Conservation (phyloP, 1,140 invertebrate genomes). For the Riptortus pedestris region DNA sequence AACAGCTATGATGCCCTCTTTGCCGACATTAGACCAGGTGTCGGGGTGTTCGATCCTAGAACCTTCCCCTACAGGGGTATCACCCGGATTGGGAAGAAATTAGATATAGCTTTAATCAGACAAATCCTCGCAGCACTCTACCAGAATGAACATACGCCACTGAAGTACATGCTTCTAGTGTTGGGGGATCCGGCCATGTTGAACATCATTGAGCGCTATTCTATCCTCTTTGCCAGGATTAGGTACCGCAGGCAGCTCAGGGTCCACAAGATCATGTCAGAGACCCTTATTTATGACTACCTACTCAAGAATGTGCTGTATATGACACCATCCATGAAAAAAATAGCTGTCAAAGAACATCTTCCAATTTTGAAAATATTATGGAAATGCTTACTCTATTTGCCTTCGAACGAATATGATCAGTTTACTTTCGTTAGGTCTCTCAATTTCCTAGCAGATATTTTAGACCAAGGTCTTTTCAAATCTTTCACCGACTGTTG, state of each 20-base stretch:
- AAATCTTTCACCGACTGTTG: too few relatives aligned
- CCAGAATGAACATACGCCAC: not conserved
- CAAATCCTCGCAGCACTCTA: not conserved
- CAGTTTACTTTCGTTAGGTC: not conserved
- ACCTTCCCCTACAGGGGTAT: not conserved
- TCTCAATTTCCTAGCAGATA: not conserved
- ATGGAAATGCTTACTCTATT: not conserved
- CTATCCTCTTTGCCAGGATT: not conserved
- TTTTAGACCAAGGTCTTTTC: too few relatives aligned
- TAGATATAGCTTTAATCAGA: not conserved
- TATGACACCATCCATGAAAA: too few relatives aligned
- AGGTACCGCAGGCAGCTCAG: not conserved
- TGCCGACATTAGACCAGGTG: too few relatives aligned
- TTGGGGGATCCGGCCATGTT: not conserved
- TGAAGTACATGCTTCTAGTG: not conserved
- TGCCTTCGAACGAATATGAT: not conserved
- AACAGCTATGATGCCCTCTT: too few relatives aligned
- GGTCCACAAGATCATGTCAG: not conserved
- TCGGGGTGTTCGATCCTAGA: not conserved
- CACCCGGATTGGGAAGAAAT: not conserved
- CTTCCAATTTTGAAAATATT: not conserved
- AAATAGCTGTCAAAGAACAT: too few relatives aligned
- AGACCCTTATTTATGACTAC: too few relatives aligned
- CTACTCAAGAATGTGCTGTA: too few relatives aligned
- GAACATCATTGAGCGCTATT: not conserved